Evolutionary conservation across 2,797 vertebrate genomes (phyloP), one percentile per base, ranked within the genome.

Genomic region (Tauraco hartlaubi): DNA sequence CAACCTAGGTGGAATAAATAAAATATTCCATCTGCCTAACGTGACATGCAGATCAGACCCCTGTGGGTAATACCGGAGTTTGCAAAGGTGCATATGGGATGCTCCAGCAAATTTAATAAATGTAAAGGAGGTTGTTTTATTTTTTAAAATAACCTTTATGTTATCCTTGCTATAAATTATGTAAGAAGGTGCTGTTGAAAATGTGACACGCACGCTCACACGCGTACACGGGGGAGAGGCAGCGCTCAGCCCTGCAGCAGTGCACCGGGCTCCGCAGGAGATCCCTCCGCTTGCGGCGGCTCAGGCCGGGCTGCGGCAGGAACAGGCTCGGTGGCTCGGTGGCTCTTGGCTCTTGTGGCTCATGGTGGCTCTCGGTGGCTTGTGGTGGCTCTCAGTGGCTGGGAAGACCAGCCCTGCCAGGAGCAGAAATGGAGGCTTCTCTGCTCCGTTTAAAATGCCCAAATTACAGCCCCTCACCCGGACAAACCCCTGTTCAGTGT

Each of bases 11-110:
- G 56, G 94, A 93, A 93, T 95, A 93, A 85, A 94, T 96, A 94
- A 96, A 94, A 79, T 87, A 94, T 96, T 94, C 92, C 85, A 90
- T 94, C 82, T 96, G 93, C 76, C 91, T 87, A 94, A 85, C 82
- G 96, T 95, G 92, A 88, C 94, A 86, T 44, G 94, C 86, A 78
- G 91, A 96, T 96, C 91, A 96, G 92, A 93, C 84, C 95, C 97
- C 87, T 72, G 94, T 95, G 92, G 95, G 90, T 74, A 94, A 94
- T 63, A 84, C 56, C 9, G 77, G 77, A 82, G 90, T 94, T 93
- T 72, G 84, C 83, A 82, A 86, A 96, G 92, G 90, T 78, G 90
- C 95, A 76, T 78, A 54, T 73, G 94, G 95, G 95, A 97, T 94
- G 88, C 77, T 82, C 78, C 74, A 81, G 96, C 94, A 96, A 85